Evolutionary conservation across 2,797 vertebrate species (phyloP), one percentile per base, ranked within the genome.

Genomic region (Chanos chanos): DNA sequence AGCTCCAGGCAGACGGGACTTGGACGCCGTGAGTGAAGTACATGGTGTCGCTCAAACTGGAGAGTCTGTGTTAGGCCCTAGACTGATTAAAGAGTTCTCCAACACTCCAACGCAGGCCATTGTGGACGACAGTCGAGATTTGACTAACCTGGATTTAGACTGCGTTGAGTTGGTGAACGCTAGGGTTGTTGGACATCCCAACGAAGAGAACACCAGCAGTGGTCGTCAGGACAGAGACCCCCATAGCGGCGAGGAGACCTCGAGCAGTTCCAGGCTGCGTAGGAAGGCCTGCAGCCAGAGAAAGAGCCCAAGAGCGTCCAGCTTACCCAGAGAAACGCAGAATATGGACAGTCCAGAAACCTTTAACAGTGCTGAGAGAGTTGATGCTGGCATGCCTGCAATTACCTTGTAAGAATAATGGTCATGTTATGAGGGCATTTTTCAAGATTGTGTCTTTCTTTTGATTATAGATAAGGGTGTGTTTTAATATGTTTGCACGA

Each of bases 271-370:
- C 66, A 55, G 5, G 31, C 55, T 43, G 15, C 31, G 13, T 21
- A 61, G 30, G 45, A 40, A 16, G 37, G 28, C 58, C 8, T 56
- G 43, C 39, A 22, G 37, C 51, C 21, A 12, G 44, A 44, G 27
- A 19, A 64, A 45, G 39, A 50, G 31, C 34, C 7, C 45, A 10
- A 19, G 25, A 41, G 30, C 21, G 30, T 33, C n/a, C 15, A 45
- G 30, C 15, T 27, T 27, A 33, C 73, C 54, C 52, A 64, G 52
- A 64, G 68, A 74, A 34, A 16, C 36, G 21, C 58, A 34, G 55
- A 77, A 83, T 18, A 4, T 3, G 58, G 74, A 79, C 30, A 83
- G 82, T 72, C 25, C 71, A 57, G 81, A 88, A 52, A 58, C 63
- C 10, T 70, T 61, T 19, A 59, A 58, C 16, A 51, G 57, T 27